These are phyloP conservation scores for Labeo catla DNA, from an alignment of 2,113 vertebrate species.

Conservation along the genomic window DNA sequence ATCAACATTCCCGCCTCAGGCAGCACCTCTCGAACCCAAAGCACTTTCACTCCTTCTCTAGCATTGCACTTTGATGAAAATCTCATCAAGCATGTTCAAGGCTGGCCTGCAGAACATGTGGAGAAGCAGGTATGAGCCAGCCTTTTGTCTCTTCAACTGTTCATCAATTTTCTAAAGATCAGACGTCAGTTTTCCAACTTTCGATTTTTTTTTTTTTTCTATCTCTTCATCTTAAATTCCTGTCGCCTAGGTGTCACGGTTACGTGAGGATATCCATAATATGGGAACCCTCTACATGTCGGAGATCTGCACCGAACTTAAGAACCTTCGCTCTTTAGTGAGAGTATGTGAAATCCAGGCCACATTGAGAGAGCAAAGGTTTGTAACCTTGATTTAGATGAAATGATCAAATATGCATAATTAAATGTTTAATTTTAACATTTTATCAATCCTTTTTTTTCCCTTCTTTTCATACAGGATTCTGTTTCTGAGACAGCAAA, in stretches of 20 bases:
- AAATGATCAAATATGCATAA: neutral
- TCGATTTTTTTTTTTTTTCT: too few species aligned
- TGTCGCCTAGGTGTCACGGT: conserved; percentile 84
- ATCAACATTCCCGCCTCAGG: conserved; percentile 69
- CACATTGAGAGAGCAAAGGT: conserved; percentile 98
- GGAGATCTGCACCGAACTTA: conserved; percentile 99
- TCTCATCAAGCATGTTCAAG: conserved; percentile 97
- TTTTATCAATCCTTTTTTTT: neutral
- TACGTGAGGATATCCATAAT: conserved; percentile 95
- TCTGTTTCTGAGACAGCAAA: conserved; percentile 98
- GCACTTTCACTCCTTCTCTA: conserved; percentile 90
- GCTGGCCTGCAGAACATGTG: conserved; percentile 96
- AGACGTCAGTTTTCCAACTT: neutral
- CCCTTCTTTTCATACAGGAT: conserved; percentile 79
- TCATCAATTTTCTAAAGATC: neutral
- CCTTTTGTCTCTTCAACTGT: neutral
- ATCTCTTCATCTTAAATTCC: neutral
- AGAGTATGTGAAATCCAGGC: conserved; percentile 99
- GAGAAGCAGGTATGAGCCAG: conserved; percentile 88
- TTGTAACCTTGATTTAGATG: neutral
- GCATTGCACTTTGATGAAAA: conserved; percentile 95
- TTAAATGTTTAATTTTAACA: too few species aligned
- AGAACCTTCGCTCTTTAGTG: conserved; percentile 98
- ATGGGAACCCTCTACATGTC: conserved; percentile 99
- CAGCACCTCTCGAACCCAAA: conserved; percentile 78